A percentile compares a stretch with the other conserved stretches of the same genome.
These are phyloP conservation scores for Mesaphorura yosii DNA, from an alignment of 1,140 invertebrate genomes.

Conservation along the genomic window DNA sequence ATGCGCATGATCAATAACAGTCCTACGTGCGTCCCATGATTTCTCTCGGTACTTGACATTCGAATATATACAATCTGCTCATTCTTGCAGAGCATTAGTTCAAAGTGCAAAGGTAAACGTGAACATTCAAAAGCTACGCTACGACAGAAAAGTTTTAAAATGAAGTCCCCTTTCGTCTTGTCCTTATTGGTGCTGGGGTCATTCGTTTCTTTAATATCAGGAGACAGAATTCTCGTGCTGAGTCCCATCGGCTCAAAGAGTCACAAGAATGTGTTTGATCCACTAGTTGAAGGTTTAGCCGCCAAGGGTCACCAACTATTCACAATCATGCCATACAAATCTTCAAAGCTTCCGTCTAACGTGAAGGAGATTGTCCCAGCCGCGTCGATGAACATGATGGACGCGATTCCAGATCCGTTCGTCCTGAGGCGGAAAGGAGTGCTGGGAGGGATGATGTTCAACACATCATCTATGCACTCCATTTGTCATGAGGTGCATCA, in stretches of 20 bases:
- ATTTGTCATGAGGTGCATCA: not conserved
- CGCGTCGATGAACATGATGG: not conserved
- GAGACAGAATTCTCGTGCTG: not conserved
- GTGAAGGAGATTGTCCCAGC: too few relatives aligned
- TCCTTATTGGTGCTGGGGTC: too few relatives aligned
- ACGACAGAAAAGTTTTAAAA: too few relatives aligned
- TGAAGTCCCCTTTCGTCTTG: too few relatives aligned
- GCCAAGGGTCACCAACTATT: constrained; percentile 29
- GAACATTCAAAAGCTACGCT: too few relatives aligned
- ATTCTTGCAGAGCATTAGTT: too few relatives aligned
- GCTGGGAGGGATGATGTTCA: not conserved
- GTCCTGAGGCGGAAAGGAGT: not conserved
- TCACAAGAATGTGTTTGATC: constrained; percentile 18
- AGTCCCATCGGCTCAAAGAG: not conserved
- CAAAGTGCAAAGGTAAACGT: too few relatives aligned
- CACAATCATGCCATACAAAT: constrained; percentile 16
- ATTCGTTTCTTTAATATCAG: too few relatives aligned
- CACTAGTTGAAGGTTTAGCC: constrained; percentile 26
- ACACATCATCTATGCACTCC: not conserved
- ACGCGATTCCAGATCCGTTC: not conserved
- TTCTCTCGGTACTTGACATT: too few relatives aligned
- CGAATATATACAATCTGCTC: too few relatives aligned
- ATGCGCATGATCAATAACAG: too few relatives aligned
- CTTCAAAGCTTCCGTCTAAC: not conserved
- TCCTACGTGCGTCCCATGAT: too few relatives aligned